A percentile compares a stretch with the other conserved stretches of the same genome.
Evolutionary conservation across 2,888 invertebrate genomes (phyloP).

Genomic region (Philaethria dido): DNA sequence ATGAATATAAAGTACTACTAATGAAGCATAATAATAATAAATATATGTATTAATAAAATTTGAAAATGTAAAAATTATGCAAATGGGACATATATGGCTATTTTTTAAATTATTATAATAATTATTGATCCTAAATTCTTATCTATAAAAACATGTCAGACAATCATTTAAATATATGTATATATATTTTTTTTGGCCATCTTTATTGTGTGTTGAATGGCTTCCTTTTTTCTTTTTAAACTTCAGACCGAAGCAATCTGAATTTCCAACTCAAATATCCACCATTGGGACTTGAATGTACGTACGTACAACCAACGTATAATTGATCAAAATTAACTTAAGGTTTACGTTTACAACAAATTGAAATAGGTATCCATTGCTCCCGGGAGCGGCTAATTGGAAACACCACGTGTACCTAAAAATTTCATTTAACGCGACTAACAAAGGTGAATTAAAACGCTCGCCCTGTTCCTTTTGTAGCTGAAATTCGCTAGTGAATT

Average conservation of each 20-base stretch:
- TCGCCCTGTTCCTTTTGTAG: conserved; percentile 17
- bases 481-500: conserved; percentile 27
- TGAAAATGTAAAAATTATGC: no score
- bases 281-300: not conserved
- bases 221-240: not conserved
- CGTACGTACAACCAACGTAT: not conserved
- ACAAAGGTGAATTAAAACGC: conserved; percentile 33
- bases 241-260: not conserved
- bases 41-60: no score
- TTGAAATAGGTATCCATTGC: conserved; percentile 12
- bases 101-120: no score
- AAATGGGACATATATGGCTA: no score
- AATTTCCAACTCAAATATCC: not conserved
- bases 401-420: conserved; percentile 26
- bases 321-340: conserved; percentile 12
- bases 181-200: not conserved
- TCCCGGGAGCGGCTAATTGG: conserved; percentile 33
- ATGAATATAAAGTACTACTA: no score
- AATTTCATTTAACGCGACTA: conserved; percentile 29
- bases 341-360: not conserved
- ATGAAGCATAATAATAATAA: no score
- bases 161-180: no score
- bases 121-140: no score
- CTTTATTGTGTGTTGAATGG: not conserved
- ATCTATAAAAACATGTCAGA: no score